Evolutionary conservation across 2,888 invertebrate genomes (phyloP), one percentile per base, ranked within the genome.

Genomic region (Napeogenes inachia): DNA sequence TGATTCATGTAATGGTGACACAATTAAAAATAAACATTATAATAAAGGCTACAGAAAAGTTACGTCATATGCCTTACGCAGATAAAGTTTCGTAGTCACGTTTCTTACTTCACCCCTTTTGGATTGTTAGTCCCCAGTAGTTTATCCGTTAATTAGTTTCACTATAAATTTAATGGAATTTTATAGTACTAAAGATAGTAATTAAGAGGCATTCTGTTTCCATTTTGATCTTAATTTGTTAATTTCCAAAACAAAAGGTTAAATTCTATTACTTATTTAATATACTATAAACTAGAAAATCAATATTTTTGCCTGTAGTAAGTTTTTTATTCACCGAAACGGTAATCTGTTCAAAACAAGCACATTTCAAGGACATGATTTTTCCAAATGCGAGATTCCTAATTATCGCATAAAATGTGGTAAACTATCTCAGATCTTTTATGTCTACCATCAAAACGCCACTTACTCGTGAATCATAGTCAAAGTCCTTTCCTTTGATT

Each of bases 81-180:
- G 3, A 12, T 8, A 54, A 53, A 54, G 4, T 54, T 59, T 54
- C 45, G 33, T 35, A 59, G 59, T 45, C 45, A 13, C 13, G 56
- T 54, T 54, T 61, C 35, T 53, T 58, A 60, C 59, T 60, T 54
- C 32, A 58, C 57, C 58, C 46, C 66, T 64, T 63, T 59, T 59
- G 62, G 62, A 62, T 66, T 66, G 63, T 68, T 66, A 61, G 60
- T 62, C 62, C 63, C 59, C 45, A 62, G 66, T 53, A 61, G 59
- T 55, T 66, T 66, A 64, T 60, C 62, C 56, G 61, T 68, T 66
- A 68, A 68, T 68, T 68, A 68, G 59, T 66, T 68, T 64, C 64
- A 68, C 68, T 66, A 68, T 68, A 66, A 66, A 68, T 61, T 66
- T 66, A 68, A 66, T 66, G 64, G 68, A 64, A 62, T 66, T 68